Percentiles rank a stretch among this genome's conserved stretches.
These are phyloP conservation scores for Setipinna tenuifilis DNA, from an alignment of 2,797 vertebrate species.

Conservation along the genomic window DNA sequence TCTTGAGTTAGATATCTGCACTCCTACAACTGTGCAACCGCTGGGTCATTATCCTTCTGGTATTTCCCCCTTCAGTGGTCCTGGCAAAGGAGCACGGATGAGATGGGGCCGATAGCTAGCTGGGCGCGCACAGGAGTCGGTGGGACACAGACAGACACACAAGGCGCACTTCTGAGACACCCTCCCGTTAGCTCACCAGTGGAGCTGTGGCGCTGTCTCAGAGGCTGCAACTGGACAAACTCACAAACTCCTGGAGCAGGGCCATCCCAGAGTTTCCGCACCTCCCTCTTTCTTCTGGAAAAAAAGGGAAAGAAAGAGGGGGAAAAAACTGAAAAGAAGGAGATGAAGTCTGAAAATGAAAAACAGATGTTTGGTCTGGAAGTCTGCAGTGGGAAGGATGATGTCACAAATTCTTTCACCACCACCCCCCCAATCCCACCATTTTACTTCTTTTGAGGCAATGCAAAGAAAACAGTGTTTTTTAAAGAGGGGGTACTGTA, in stretches of 20 bases:
- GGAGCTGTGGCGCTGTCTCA: constrained; percentile 69
- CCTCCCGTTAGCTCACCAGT: constrained; percentile 68
- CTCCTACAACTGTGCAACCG: constrained; percentile 51
- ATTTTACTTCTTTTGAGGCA: constrained; percentile 40
- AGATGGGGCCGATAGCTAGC: constrained; percentile 51
- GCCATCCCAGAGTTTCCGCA: constrained; percentile 66
- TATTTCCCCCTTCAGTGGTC: constrained; percentile 55
- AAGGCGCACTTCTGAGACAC: constrained; percentile 55
- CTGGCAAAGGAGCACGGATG: constrained; percentile 59
- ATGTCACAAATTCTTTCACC: constrained; percentile 67
- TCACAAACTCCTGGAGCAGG: constrained; percentile 69
- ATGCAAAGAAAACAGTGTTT: constrained; percentile 17
- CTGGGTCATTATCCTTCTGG: constrained; percentile 73
- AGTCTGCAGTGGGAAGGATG: constrained; percentile 63
- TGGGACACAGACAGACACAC: constrained; percentile 32
- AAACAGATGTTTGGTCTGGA: constrained; percentile 80
- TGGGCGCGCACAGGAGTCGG: constrained; percentile 48
- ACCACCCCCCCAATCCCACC: constrained; percentile 27
- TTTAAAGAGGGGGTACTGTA: background rate
- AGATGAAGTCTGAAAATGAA: constrained; percentile 65
- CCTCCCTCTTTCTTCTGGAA: constrained; percentile 73
- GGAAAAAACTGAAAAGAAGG: constrained; percentile 38
- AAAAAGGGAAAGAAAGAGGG: constrained; percentile 52
- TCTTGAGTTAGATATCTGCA: constrained; percentile 49
- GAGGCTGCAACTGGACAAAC: constrained; percentile 71